phyloP scores from a whole-genome alignment of 2,113 vertebrate genomes.

The Larimichthys crocea region DNA sequence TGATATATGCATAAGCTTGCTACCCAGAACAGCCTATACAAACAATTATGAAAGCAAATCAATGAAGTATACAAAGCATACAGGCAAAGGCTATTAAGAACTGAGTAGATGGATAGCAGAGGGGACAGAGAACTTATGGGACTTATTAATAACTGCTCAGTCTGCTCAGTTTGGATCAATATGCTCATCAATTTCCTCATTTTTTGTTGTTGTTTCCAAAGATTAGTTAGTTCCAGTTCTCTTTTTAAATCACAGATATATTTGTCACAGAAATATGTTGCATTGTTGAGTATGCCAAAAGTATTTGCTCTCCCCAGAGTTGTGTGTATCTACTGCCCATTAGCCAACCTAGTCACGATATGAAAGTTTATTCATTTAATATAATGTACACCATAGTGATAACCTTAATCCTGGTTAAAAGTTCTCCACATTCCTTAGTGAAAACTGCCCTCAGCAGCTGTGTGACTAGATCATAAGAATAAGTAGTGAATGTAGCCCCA shows the following conservation, averaged over 20 bases:
- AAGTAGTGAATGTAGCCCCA: neutral
- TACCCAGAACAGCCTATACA: neutral
- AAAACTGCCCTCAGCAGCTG: slow-evolving; percentile 7
- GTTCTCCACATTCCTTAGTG: neutral
- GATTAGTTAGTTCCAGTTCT: neutral
- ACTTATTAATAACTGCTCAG: neutral
- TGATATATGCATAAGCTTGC: neutral
- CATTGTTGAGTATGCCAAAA: neutral
- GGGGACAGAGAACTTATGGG: neutral
- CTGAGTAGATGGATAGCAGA: neutral
- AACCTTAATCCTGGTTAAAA: neutral
- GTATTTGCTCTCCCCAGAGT: neutral
- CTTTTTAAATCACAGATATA: neutral
- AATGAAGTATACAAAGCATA: neutral
- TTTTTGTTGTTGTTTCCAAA: neutral
- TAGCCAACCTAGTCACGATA: too few species aligned
- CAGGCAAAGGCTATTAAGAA: neutral
- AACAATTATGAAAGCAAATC: neutral
- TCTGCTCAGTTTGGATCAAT: neutral
- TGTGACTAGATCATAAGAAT: neutral
- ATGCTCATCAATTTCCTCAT: neutral
- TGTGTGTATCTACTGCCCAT: neutral
- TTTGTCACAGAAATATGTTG: neutral
- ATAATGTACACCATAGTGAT: neutral
- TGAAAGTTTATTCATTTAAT: neutral